Evolutionary conservation across 2,113 vertebrate genomes (phyloP).

Genomic region (Labeo catla): DNA sequence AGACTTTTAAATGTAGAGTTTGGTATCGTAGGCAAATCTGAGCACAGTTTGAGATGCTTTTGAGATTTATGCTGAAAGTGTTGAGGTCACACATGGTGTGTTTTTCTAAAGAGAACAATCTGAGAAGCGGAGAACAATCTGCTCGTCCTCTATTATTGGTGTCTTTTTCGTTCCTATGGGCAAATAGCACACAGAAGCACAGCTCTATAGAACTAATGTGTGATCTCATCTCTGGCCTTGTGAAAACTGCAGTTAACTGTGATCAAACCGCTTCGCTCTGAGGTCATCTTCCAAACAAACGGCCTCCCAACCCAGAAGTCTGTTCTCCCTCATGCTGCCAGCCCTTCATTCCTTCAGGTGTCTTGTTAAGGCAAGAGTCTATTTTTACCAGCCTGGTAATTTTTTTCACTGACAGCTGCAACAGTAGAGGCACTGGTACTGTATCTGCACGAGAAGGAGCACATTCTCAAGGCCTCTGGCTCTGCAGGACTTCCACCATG

Average conservation of each 20-base stretch:
- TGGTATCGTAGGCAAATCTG: not conserved
- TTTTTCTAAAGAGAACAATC: not conserved
- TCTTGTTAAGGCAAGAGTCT: slow-evolving; percentile 67
- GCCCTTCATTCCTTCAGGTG: slow-evolving; percentile 70
- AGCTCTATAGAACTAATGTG: not conserved
- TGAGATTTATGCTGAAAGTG: not conserved
- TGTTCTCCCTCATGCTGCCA: slow-evolving; percentile 61
- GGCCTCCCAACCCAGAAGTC: slow-evolving; percentile 38
- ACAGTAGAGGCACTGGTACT: not conserved
- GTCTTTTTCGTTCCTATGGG: not conserved
- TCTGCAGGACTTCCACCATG: slow-evolving; percentile 53
- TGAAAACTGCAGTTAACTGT: slow-evolving; percentile 63
- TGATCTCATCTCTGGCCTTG: slow-evolving; percentile 49
- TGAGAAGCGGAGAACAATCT: not conserved
- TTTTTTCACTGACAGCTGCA: slow-evolving; percentile 54
- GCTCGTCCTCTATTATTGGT: not conserved
- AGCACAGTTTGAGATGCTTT: not conserved
- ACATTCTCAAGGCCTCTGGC: slow-evolving; percentile 61
- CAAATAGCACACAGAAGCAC: not conserved
- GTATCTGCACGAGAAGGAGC: slow-evolving; percentile 34
- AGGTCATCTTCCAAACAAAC: slow-evolving; percentile 55
- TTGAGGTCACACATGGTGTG: not conserved
- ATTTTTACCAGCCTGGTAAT: slow-evolving; percentile 67
- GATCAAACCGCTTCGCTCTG: slow-evolving; percentile 58
- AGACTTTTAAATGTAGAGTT: not conserved